These are phyloP conservation scores for Mya arenaria DNA, from an alignment of 1,140 invertebrate genomes.

Conservation along the genomic window DNA sequence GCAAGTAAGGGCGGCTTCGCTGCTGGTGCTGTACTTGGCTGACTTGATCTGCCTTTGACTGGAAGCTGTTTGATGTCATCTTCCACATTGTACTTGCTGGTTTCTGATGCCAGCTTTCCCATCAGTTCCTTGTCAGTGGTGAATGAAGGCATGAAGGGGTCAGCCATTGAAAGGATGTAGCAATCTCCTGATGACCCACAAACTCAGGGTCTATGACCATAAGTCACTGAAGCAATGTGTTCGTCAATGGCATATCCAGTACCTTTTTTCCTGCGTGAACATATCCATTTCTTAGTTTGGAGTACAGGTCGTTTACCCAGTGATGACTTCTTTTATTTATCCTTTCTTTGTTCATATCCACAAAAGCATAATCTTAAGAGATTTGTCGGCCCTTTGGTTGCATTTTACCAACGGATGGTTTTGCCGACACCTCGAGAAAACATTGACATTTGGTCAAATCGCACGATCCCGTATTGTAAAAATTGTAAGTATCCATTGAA, in stretches of 20 bases:
- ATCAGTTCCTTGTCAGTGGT: neutral
- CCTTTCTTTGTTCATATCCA: neutral
- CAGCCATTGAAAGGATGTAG: too few relatives aligned
- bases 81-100: slow-evolving; percentile 8
- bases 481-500: too few relatives aligned
- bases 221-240: neutral
- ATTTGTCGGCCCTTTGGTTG: neutral
- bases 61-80: slow-evolving; percentile 7
- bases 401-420: too few relatives aligned
- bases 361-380: slow-evolving; percentile 8
- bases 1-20: too few relatives aligned
- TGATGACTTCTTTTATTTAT: slow-evolving; percentile 8
- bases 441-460: too few relatives aligned
- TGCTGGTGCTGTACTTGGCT: too few relatives aligned
- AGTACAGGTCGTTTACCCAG: neutral
- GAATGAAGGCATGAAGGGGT: neutral
- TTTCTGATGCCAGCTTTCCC: slow-evolving; percentile 10
- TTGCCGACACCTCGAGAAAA: too few relatives aligned
- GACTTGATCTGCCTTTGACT: too few relatives aligned
- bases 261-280: slow-evolving; percentile 27
- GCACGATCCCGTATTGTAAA: too few relatives aligned
- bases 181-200: too few relatives aligned
- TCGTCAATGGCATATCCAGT: neutral
- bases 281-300: slow-evolving; percentile 5
- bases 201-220: too few relatives aligned